Conservation (phyloP, 2,113 vertebrate genomes). For the Scophthalmus maximus region DNA sequence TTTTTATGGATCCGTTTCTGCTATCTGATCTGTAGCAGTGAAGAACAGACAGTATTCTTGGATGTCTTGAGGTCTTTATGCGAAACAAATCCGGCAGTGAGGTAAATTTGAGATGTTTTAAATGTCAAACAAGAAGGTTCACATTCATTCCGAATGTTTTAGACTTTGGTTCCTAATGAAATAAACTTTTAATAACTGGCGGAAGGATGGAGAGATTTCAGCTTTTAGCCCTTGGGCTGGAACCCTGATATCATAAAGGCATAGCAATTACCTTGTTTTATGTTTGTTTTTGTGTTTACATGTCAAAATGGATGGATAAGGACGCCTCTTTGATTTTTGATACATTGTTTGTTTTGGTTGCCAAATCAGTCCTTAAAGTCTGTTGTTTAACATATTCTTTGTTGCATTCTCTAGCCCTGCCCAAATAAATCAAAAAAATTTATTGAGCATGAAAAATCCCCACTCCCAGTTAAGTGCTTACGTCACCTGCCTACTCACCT, state of each 20-base stretch:
- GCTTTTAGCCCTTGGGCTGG: background rate
- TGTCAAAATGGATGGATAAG: background rate
- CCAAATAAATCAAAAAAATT: background rate
- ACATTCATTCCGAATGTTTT: slow-evolving; percentile 3
- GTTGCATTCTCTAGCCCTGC: too few species aligned
- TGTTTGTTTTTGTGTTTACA: background rate
- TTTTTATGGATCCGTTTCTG: slow-evolving; percentile 8
- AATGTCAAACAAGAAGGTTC: slow-evolving; percentile 13
- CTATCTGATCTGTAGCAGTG: slow-evolving; percentile 11
- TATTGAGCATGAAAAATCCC: background rate
- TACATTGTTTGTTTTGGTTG: background rate
- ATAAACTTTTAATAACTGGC: background rate
- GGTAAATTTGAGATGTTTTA: slow-evolving; percentile 14
- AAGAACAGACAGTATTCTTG: slow-evolving; percentile 6
- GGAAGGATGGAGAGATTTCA: background rate
- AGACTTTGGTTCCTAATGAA: background rate
- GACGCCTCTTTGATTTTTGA: background rate
- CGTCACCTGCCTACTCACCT: background rate
- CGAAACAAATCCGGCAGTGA: background rate
- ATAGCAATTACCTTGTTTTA: background rate
- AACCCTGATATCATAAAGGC: background rate
- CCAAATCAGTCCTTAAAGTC: background rate
- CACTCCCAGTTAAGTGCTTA: background rate
- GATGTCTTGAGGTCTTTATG: slow-evolving; percentile 8
- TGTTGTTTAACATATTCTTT: background rate